A percentile compares a stretch with the other conserved stretches of the same genome.
Evolutionary conservation across 2,888 invertebrate genomes (phyloP).

Genomic region (Vesta saturnalis): DNA sequence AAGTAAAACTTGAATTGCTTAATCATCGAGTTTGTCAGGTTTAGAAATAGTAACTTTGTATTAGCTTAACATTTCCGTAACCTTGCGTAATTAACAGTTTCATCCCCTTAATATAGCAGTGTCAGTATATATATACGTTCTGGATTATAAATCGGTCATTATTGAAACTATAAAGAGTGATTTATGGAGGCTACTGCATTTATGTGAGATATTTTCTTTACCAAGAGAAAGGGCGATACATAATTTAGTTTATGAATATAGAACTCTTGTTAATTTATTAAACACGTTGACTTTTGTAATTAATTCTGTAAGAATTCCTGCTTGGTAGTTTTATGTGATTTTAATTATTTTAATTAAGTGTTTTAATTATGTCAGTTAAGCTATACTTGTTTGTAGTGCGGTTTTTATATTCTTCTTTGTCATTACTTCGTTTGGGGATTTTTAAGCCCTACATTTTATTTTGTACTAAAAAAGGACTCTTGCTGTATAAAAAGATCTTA

Average conservation of each 20-base stretch:
- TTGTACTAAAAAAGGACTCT: too few relatives aligned
- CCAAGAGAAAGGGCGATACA: not conserved
- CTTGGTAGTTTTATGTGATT: not conserved
- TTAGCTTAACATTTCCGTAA: not conserved
- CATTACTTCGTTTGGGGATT: not conserved
- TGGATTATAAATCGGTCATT: slow-evolving; percentile 8
- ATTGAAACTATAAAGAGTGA: slow-evolving; percentile 3
- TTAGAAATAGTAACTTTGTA: too few relatives aligned
- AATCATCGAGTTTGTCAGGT: too few relatives aligned
- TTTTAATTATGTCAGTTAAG: slow-evolving; percentile 12
- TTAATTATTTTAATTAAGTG: slow-evolving; percentile 7
- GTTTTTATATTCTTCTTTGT: not conserved
- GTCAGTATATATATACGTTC: slow-evolving; percentile 3
- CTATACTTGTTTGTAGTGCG: not conserved
- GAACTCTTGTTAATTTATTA: too few relatives aligned
- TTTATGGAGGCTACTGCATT: not conserved
- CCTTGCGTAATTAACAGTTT: slow-evolving; percentile 4
- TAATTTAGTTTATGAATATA: not conserved
- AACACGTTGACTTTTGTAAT: not conserved
- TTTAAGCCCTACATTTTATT: too few relatives aligned
- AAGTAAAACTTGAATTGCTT: too few relatives aligned
- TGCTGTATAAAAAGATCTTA: too few relatives aligned
- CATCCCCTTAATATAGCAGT: slow-evolving; percentile 1
- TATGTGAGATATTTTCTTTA: not conserved
- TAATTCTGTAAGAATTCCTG: not conserved